phyloP scores from a whole-genome alignment of 64 coral and sea anemone genomes.

The Stichodactyla mertensii region DNA sequence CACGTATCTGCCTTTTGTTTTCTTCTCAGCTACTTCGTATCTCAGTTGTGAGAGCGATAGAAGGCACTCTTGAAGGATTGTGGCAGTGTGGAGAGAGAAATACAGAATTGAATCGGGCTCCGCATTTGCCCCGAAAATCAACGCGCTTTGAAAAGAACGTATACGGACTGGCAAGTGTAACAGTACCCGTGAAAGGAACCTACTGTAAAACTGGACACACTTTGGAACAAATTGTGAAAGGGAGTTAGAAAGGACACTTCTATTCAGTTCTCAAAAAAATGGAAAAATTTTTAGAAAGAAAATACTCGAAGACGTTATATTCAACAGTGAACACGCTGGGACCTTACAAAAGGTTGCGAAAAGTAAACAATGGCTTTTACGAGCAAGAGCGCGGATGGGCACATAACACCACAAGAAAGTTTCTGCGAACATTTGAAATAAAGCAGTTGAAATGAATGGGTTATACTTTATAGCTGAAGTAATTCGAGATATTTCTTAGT shows the following conservation, averaged over 20 bases:
- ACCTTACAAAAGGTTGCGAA: conserved; percentile 16
- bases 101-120: neutral
- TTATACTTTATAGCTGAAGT: neutral
- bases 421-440: conserved; percentile 6
- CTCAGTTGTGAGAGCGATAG: conserved; percentile 52
- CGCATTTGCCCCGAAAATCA: neutral
- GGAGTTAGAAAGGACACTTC: neutral
- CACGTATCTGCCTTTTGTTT: conserved; percentile 94
- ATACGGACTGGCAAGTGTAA: neutral
- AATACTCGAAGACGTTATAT: neutral
- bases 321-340: conserved; percentile 11
- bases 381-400: conserved; percentile 1
- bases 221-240: neutral
- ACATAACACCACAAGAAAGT: neutral
- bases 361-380: conserved; percentile 27
- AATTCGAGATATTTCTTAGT: neutral
- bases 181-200: neutral
- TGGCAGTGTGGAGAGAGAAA: neutral
- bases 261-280: neutral
- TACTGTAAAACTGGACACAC: neutral
- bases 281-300: neutral
- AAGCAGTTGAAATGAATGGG: conserved; percentile 8
- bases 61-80: neutral
- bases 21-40: conserved; percentile 89
- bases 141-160: neutral